Percentiles rank a stretch among this genome's conserved stretches.
Conservation (phyloP, 30 jellyfish, hydroid and myxozoan species). For the Hydra vulgaris region DNA sequence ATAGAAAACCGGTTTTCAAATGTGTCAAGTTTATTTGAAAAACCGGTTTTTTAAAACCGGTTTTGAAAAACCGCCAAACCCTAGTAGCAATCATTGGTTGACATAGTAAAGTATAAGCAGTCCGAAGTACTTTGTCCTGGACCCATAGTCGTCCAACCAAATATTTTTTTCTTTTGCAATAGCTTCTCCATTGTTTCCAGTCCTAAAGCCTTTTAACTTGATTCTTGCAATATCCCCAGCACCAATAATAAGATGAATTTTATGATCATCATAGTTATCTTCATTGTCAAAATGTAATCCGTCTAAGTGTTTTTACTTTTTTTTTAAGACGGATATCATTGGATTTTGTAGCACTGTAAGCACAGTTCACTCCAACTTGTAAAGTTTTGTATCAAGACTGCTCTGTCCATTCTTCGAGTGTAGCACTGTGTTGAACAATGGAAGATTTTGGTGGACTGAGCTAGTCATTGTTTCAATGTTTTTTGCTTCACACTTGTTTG, state of each 20-base stretch:
- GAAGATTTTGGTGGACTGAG: no score
- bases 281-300: conserved; percentile 32
- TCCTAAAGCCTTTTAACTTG: not conserved
- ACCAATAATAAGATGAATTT: conserved; percentile 37
- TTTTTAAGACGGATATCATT: no score
- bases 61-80: no score
- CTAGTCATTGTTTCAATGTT: no score
- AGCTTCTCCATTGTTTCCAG: not conserved
- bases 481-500: no score
- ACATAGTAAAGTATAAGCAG: conserved; percentile 2
- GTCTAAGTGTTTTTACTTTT: conserved; percentile 30
- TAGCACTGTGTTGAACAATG: conserved; percentile 23
- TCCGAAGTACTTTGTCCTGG: conserved; percentile 1
- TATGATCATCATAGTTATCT: conserved; percentile 21
- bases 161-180: conserved; percentile 50
- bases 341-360: no score
- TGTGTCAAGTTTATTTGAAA: no score
- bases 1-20: no score
- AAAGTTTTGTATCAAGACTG: conserved; percentile 25
- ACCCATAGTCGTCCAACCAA: conserved; percentile 37
- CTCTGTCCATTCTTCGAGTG: conserved; percentile 13
- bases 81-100: conserved; percentile 45
- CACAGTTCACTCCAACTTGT: conserved; percentile 34
- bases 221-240: no score
- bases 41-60: no score